Evolutionary conservation across 2,888 invertebrate species (phyloP).

Genomic region (Sicus ferrugineus): DNA sequence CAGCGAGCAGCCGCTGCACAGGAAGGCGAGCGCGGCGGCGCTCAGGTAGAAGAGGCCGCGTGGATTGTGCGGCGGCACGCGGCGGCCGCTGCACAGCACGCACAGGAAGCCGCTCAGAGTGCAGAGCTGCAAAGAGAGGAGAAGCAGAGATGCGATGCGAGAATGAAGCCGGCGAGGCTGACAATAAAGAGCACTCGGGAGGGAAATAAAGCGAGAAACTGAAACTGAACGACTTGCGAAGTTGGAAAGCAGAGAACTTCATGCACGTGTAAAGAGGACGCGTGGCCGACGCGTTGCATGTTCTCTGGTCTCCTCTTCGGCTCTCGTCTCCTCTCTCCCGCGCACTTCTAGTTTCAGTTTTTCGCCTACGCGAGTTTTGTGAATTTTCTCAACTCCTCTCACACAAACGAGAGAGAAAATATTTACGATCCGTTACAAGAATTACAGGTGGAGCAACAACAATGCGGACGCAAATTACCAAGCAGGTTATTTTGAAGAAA

Average conservation of each 20-base stretch:
- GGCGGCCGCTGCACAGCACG: conserved; percentile 48
- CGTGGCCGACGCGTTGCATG: too few species aligned
- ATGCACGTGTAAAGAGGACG: background rate
- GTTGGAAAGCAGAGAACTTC: background rate
- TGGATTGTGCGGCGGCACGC: conserved; percentile 52
- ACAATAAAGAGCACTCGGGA: background rate
- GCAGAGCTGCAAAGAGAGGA: conserved; percentile 38
- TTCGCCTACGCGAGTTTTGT: too few species aligned
- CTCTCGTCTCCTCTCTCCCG: too few species aligned
- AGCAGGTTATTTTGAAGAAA: conserved; percentile 42
- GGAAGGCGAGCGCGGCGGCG: conserved; percentile 44
- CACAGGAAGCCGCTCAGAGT: conserved; percentile 53
- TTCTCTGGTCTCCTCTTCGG: too few species aligned
- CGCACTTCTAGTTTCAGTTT: too few species aligned
- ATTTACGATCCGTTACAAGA: too few species aligned
- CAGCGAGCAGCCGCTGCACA: conserved; percentile 41
- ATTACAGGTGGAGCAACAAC: too few species aligned
- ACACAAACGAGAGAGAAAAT: background rate
- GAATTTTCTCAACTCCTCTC: background rate
- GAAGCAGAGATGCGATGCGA: background rate
- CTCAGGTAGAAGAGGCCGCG: conserved; percentile 52
- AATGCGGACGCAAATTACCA: too few species aligned
- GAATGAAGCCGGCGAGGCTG: too few species aligned
- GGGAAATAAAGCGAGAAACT: background rate
- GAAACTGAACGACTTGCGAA: background rate